Conservation (phyloP, 2,113 vertebrate species). For the Neolamprologus tretocephalus region DNA sequence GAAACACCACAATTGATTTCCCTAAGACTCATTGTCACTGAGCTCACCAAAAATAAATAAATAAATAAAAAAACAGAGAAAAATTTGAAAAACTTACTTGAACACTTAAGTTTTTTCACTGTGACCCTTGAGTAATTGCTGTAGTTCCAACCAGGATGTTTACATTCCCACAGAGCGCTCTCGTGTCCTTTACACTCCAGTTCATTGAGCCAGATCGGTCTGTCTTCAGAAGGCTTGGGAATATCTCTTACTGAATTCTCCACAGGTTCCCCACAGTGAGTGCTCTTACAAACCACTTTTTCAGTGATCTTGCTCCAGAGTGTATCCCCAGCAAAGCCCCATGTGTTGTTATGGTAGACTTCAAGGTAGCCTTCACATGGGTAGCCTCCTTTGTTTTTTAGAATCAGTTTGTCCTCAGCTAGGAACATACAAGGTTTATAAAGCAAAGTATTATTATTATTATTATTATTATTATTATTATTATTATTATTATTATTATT, state of each 20-base stretch:
- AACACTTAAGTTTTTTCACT: neutral
- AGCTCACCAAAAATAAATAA: too few species aligned
- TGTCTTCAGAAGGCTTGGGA: accelerated
- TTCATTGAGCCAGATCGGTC: conserved; percentile 11
- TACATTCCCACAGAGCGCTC: neutral
- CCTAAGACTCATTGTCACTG: too few species aligned
- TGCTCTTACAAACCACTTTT: neutral
- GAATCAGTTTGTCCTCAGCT: neutral
- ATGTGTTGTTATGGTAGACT: too few species aligned
- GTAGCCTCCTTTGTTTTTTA: neutral
- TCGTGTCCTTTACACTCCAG: neutral
- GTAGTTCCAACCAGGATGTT: neutral
- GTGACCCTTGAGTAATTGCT: accelerated
- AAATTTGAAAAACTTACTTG: neutral
- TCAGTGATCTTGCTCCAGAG: neutral
- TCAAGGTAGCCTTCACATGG: neutral
- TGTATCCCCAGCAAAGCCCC: too few species aligned
- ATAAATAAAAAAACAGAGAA: too few species aligned
- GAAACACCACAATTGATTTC: too few species aligned
- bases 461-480: neutral
- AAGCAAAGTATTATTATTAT: accelerated
- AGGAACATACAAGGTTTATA: neutral
- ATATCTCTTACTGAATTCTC: accelerated
- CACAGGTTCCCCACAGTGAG: neutral
- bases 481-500: neutral